Percentiles rank a stretch among this genome's conserved stretches.
Conservation (phyloP, 1,140 invertebrate species). For the Hormaphis cornu region DNA sequence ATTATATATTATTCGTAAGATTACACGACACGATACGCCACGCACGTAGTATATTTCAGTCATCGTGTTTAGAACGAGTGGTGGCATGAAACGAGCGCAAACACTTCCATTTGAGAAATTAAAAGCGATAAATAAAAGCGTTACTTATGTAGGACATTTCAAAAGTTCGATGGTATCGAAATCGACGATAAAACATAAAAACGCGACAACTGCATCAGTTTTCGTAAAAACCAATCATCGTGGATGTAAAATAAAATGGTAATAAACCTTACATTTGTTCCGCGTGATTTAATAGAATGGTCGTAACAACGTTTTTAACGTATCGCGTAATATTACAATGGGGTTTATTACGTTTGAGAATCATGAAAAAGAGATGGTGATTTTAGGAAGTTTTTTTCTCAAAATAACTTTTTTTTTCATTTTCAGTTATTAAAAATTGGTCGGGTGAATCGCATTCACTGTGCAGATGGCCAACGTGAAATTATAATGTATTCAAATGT, state of each 20-base stretch:
- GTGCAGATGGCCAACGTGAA: too few species aligned
- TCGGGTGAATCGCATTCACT: too few species aligned
- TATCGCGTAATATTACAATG: background rate
- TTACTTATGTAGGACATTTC: slow-evolving; percentile 23
- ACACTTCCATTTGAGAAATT: slow-evolving; percentile 22
- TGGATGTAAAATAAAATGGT: slow-evolving; percentile 2
- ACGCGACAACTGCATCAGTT: slow-evolving; percentile 15
- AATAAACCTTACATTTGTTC: slow-evolving; percentile 30
- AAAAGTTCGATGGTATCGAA: background rate
- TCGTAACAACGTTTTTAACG: slow-evolving; percentile 23
- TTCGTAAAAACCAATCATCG: slow-evolving; percentile 22
- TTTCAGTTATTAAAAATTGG: too few species aligned
- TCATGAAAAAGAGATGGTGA: too few species aligned
- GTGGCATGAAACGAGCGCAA: background rate
- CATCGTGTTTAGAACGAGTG: background rate
- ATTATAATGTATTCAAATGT: too few species aligned
- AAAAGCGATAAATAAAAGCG: slow-evolving; percentile 21
- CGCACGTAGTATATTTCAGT: too few species aligned
- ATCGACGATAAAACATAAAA: slow-evolving; percentile 21
- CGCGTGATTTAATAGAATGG: background rate
- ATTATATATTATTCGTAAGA: too few species aligned
- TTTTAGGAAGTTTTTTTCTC: too few species aligned
- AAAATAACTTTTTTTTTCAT: background rate
- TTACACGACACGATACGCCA: too few species aligned
- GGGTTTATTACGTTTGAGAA: too few species aligned